Conservation (phyloP, 2,888 invertebrate genomes). For the Ptycholaimellus sp. region DNA sequence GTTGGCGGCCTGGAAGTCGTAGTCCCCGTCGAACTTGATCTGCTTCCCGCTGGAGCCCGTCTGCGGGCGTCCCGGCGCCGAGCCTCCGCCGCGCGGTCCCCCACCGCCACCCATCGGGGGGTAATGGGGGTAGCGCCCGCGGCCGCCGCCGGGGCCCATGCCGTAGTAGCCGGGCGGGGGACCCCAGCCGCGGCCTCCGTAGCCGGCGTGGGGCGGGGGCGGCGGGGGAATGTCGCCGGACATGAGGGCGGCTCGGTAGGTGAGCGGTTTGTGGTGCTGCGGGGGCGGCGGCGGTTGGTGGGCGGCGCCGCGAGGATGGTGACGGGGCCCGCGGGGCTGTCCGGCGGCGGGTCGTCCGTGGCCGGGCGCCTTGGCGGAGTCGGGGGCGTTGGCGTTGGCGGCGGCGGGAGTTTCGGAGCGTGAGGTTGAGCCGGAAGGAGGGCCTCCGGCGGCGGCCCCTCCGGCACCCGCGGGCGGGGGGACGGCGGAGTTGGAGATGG, state of each 20-base stretch:
- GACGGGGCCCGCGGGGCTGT: background rate
- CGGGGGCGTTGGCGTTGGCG: background rate
- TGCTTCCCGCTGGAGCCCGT: constrained; percentile 9
- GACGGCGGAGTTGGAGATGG: constrained; percentile 30
- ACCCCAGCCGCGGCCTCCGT: background rate
- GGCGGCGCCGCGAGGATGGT: background rate
- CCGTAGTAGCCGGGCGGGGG: background rate
- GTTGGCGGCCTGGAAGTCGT: constrained; percentile 94
- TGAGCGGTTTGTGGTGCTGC: constrained; percentile 1
- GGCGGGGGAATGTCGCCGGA: background rate
- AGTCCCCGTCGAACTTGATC: constrained; percentile 38
- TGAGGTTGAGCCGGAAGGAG: background rate
- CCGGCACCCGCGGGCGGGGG: background rate
- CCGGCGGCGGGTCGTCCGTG: background rate
- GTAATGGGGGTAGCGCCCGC: background rate
- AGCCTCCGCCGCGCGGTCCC: background rate
- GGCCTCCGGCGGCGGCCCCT: background rate
- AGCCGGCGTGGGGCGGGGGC: background rate
- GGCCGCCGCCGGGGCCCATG: background rate
- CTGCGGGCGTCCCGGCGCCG: background rate
- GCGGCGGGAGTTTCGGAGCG: background rate
- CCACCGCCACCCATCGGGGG: background rate
- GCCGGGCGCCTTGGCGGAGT: background rate
- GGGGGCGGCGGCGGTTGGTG: background rate
- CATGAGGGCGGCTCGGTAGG: background rate